phyloP scores from a whole-genome alignment of 2,797 vertebrate genomes.

The Poeciliopsis infans region DNA sequence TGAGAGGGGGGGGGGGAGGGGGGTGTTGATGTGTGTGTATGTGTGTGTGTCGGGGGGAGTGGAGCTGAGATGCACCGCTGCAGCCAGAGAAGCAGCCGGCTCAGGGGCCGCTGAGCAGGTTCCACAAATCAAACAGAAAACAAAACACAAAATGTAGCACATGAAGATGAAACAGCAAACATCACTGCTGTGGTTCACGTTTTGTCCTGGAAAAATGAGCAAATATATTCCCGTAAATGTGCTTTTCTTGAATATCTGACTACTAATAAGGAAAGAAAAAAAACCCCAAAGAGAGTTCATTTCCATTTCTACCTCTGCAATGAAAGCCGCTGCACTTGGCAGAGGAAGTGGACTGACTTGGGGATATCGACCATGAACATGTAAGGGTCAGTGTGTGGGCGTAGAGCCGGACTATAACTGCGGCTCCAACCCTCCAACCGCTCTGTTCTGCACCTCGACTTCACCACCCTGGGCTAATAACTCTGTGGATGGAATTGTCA shows the following conservation, averaged over 20 bases:
- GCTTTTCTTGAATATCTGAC: constrained; percentile 10
- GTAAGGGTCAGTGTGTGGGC: constrained; percentile 70
- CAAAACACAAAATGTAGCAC: constrained; percentile 59
- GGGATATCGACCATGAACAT: constrained; percentile 52
- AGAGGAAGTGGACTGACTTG: constrained; percentile 42
- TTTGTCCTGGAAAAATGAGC: constrained; percentile 7
- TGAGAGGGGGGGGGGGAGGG: neutral
- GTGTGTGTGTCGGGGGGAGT: constrained; percentile 42
- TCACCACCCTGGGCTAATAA: constrained; percentile 55
- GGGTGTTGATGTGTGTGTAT: constrained; percentile 14
- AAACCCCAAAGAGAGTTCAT: constrained; percentile 23
- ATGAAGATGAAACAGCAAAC: constrained; percentile 59
- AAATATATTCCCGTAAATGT: neutral
- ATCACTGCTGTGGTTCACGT: neutral
- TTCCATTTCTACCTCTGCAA: constrained; percentile 45
- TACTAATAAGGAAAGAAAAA: constrained; percentile 13
- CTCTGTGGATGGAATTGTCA: constrained; percentile 66
- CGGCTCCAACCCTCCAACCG: constrained; percentile 56
- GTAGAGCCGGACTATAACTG: constrained; percentile 55
- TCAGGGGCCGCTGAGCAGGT: constrained; percentile 53
- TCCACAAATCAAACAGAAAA: constrained; percentile 60
- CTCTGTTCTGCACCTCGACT: constrained; percentile 64
- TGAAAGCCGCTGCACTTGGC: constrained; percentile 54
- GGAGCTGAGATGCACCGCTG: constrained; percentile 22
- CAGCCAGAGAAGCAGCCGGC: constrained; percentile 68